Base-by-base conservation (phyloP, 2,797 vertebrate genomes). In the Megalops cyprinoides region DNA sequence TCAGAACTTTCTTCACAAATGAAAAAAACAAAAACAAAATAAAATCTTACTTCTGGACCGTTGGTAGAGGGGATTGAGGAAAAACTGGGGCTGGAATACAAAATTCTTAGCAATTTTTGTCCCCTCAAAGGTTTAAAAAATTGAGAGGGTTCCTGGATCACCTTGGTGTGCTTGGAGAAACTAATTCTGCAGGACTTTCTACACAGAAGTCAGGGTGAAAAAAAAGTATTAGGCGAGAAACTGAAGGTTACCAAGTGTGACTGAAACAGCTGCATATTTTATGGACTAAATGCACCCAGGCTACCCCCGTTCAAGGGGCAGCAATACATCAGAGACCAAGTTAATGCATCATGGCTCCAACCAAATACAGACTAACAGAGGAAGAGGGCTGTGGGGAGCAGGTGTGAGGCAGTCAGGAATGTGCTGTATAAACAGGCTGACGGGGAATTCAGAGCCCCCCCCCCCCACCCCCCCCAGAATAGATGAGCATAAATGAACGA, bases 1-100 rank as follows among this genome's bases (percentile, higher is more conserved):
- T 79, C 74, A 82, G 73, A 65, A 79, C 34, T 67, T 56, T 51
- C 67, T 82, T 73, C 77, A 53, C 65, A 55, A 28, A 34, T 9
- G 23, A 25, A 31, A 39, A 65, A 28, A 75, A 62, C 18, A 74
- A 28, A 78, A 73, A 39, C 55, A 46, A 48, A 79, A 55, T 15
- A 31, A 62, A 39, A 34, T 18, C n/a, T 31, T 9, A 34, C 14
- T 51, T 37, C n/a, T 42, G 6, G 46, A 77, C 74, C 58, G 37
- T 18, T 48, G 25, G 42, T 39, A 15, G 55, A 58, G 71, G n/a
- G 39, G 73, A 51, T 15, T 53, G 7, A 46, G 34, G 15, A 51
- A 12, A 46, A 44, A 69, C 23, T 8, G 42, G 39, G 77, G 58
- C 25, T 15, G 42, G 67, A 60, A 69, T 23, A 73, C 46, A 79